phyloP scores from a whole-genome alignment of 1,140 invertebrate species.

The Holotrichia oblita region DNA sequence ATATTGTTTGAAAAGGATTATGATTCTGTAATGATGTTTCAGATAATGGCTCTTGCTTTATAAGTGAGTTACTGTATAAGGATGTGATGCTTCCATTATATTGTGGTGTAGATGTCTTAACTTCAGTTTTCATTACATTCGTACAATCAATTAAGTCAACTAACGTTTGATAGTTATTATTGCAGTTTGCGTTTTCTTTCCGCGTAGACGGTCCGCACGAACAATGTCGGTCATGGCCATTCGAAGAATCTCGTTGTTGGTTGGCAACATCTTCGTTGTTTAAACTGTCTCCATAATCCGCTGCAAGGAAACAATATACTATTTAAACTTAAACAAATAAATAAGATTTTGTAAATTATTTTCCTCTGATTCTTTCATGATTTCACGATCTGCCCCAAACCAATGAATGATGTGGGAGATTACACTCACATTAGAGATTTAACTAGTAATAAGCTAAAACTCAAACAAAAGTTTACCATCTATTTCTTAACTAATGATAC shows the following conservation, averaged over 20 bases:
- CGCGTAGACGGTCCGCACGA: background rate
- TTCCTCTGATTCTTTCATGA: too few relatives aligned
- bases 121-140: background rate
- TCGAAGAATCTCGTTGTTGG: background rate
- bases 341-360: too few relatives aligned
- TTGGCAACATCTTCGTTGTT: conserved; percentile 34
- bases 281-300: conserved; percentile 48
- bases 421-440: too few relatives aligned
- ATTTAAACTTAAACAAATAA: too few relatives aligned
- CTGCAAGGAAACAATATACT: conserved; percentile 45
- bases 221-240: background rate
- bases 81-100: background rate
- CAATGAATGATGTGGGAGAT: too few relatives aligned
- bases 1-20: background rate
- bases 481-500: too few relatives aligned
- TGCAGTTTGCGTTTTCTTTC: too few relatives aligned
- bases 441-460: too few relatives aligned
- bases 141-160: conserved; percentile 12
- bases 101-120: background rate
- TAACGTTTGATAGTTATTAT: conserved; percentile 1
- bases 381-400: too few relatives aligned
- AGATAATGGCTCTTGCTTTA: conserved; percentile 27
- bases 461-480: too few relatives aligned
- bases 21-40: background rate
- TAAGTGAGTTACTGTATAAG: background rate